Evolutionary conservation across 2,888 invertebrate genomes (phyloP), one percentile per base, ranked within the genome.

Genomic region (Acheta domesticus): DNA sequence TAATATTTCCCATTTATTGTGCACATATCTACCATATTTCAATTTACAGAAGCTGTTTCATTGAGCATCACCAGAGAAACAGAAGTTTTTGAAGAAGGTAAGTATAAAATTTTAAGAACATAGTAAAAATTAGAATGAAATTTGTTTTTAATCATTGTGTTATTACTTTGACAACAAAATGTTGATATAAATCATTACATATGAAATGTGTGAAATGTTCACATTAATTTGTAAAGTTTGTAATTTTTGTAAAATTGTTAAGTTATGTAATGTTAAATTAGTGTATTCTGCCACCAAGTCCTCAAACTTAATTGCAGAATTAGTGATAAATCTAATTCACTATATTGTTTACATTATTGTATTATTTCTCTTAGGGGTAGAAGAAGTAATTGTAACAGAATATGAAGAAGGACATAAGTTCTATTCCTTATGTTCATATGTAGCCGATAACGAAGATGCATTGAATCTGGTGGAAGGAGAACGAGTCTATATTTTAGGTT

Each of bases 391-490:
- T 75, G 81, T 82, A 4, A 85, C 88, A 78, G 89, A 90, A 81
- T 90, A 92, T 73, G 90, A 91, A 82, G 92, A 92, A 83, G 95
- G 94, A 16, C 94, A 95, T 85, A 90, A 92, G 12, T 92, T 94
- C 87, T 95, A 92, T 85, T 95, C 96, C 0, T 93, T 96, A 78
- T 93, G 93, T 85, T 93, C 94, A 5, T 96, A 96, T 85, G 91
- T 93, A 73, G 95, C 96, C 36, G 96, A 96, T 87, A 94, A 93
- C 75, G 93, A 94, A 82, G 95, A 96, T 86, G 94, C 96, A 2
- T 93, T 96, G 82, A 94, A 95, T 85, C 89, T 97, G 78, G 95
- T 96, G 0, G 96, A 97, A 88, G 96, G 96, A 82, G 96, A 97
- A 89, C 91, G 92, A 83, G 92, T 97, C 12, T 94, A 94, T 84